These are phyloP conservation scores for Papilio xuthus DNA, from an alignment of 1,140 invertebrate genomes.

Conservation along the genomic window DNA sequence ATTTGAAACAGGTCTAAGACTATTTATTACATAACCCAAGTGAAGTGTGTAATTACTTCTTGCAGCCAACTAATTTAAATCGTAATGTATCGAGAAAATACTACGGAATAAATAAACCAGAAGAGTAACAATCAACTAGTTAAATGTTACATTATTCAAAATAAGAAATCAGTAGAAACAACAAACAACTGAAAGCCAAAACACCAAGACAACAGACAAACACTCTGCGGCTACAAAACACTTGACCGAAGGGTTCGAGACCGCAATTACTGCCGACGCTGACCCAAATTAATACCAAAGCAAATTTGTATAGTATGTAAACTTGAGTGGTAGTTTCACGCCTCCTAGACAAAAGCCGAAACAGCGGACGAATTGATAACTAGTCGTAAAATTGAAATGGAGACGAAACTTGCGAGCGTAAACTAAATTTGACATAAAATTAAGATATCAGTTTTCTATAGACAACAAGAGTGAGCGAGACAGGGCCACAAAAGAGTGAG, in stretches of 20 bases:
- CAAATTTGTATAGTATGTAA: slow-evolving; percentile 35
- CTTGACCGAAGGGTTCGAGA: slow-evolving; percentile 34
- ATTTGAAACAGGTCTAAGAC: background rate
- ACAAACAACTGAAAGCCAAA: slow-evolving; percentile 21
- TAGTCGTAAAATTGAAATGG: background rate
- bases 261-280: slow-evolving; percentile 35
- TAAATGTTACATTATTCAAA: slow-evolving; percentile 9
- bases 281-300: slow-evolving; percentile 39
- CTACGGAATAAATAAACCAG: background rate
- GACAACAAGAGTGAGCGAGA: background rate
- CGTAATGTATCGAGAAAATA: background rate
- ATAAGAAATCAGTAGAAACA: slow-evolving; percentile 8
- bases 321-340: slow-evolving; percentile 32
- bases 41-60: background rate
- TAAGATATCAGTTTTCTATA: background rate
- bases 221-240: slow-evolving; percentile 11
- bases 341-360: background rate
- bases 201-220: slow-evolving; percentile 25
- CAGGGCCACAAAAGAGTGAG: too few species aligned
- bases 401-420: background rate
- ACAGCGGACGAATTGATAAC: slow-evolving; percentile 19
- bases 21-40: background rate
- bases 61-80: background rate
- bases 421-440: background rate
- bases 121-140: background rate